Evolutionary conservation across 2,888 invertebrate genomes (phyloP).

Genomic region (Oasisia sp.): DNA sequence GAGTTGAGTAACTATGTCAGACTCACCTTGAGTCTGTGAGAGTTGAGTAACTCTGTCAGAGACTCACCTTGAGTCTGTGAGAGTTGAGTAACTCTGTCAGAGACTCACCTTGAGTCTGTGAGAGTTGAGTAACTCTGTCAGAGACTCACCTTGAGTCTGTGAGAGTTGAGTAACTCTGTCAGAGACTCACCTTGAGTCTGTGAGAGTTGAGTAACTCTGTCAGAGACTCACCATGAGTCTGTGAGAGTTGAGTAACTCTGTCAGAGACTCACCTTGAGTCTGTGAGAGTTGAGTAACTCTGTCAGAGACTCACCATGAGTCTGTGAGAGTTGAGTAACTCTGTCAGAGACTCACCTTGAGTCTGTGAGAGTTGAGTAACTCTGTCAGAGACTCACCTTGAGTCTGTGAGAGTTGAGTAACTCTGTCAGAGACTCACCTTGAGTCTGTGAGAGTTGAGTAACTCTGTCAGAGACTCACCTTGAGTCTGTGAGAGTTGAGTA

Average conservation of each 20-base stretch:
- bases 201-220: too few relatives aligned
- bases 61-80: slow-evolving; percentile 78
- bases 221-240: slow-evolving; percentile 75
- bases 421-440: slow-evolving; percentile 68
- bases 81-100: slow-evolving; percentile 85
- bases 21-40: too few relatives aligned
- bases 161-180: slow-evolving; percentile 86
- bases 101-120: too few relatives aligned
- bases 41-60: too few relatives aligned
- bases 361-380: too few relatives aligned
- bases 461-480: slow-evolving; percentile 67
- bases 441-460: too few relatives aligned
- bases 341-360: too few relatives aligned
- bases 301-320: slow-evolving; percentile 71
- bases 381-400: slow-evolving; percentile 70
- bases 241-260: slow-evolving; percentile 89
- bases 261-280: too few relatives aligned
- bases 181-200: too few relatives aligned
- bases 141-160: slow-evolving; percentile 77
- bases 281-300: too few relatives aligned
- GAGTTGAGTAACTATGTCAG: slow-evolving; percentile 82
- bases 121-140: too few relatives aligned
- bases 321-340: slow-evolving; percentile 93
- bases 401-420: slow-evolving; percentile 88
- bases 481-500: slow-evolving; percentile 89